These are phyloP conservation scores for Martes martes DNA, from an alignment of 2,113 vertebrate species.

Conservation along the genomic window DNA sequence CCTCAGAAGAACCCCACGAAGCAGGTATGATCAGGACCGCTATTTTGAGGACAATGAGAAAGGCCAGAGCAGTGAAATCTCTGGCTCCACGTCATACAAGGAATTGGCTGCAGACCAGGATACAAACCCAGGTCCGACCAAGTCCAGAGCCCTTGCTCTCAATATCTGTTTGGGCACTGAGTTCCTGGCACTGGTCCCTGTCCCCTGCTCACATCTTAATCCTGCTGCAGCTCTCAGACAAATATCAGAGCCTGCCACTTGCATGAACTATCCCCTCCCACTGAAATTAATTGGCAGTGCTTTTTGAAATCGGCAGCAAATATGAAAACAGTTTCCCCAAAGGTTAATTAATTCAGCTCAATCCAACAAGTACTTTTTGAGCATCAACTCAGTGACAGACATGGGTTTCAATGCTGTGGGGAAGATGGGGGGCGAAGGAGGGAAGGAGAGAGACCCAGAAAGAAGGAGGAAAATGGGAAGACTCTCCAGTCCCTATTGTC, in stretches of 20 bases:
- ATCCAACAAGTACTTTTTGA: neutral
- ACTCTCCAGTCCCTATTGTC: neutral
- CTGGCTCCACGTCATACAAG: neutral
- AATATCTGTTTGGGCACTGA: neutral
- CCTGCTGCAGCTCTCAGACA: neutral
- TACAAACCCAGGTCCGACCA: neutral
- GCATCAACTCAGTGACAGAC: neutral
- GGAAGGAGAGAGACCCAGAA: neutral
- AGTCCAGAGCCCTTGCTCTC: neutral
- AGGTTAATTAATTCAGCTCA: conserved; percentile 58
- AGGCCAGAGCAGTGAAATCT: neutral
- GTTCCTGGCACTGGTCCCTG: accelerated
- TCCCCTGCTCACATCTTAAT: neutral
- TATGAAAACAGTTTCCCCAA: conserved; percentile 12
- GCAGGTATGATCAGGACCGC: neutral
- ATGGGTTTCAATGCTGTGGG: neutral
- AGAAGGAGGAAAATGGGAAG: neutral
- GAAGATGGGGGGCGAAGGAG: neutral
- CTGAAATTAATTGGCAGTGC: conserved; percentile 41
- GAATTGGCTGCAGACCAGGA: neutral
- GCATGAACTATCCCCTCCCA: neutral
- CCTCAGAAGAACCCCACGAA: neutral
- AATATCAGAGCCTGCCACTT: neutral
- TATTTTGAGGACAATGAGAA: neutral
- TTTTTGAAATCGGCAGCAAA: conserved; percentile 56